phyloP scores from a whole-genome alignment of 2,888 invertebrate genomes.

The Danaus chrysippus region DNA sequence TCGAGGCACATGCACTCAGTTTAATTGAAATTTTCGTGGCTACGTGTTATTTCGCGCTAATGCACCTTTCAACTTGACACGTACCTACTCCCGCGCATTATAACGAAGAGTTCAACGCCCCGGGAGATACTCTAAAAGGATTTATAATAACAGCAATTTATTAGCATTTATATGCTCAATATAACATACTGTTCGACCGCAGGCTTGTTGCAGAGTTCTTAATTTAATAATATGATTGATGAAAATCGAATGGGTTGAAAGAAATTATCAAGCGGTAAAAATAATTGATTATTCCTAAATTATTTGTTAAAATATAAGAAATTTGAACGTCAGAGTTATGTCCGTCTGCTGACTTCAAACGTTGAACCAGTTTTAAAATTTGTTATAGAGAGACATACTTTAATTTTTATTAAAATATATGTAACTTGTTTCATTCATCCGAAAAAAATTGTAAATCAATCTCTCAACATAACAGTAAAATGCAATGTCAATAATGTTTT shows the following conservation, averaged over 20 bases:
- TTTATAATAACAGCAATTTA: constrained; percentile 35
- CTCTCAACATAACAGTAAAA: constrained; percentile 47
- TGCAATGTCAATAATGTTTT: constrained; percentile 43
- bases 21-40: constrained; percentile 73
- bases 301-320: too few relatives aligned
- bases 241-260: too few relatives aligned
- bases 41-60: constrained; percentile 68
- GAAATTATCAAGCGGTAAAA: too few relatives aligned
- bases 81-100: constrained; percentile 41
- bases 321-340: too few relatives aligned
- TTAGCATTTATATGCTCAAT: constrained; percentile 12
- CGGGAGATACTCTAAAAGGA: constrained; percentile 42
- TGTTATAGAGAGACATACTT: too few relatives aligned
- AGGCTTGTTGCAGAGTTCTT: too few relatives aligned
- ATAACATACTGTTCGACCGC: background rate
- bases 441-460: constrained; percentile 34
- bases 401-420: too few relatives aligned
- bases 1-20: constrained; percentile 60
- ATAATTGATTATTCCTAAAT: too few relatives aligned
- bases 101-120: constrained; percentile 48
- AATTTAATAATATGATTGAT: too few relatives aligned
- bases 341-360: too few relatives aligned
- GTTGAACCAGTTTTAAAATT: too few relatives aligned
- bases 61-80: constrained; percentile 62
- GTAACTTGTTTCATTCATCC: too few relatives aligned